Evolutionary conservation across 2,888 invertebrate genomes (phyloP), one percentile per base, ranked within the genome.

Genomic region (Andrena camellia): DNA sequence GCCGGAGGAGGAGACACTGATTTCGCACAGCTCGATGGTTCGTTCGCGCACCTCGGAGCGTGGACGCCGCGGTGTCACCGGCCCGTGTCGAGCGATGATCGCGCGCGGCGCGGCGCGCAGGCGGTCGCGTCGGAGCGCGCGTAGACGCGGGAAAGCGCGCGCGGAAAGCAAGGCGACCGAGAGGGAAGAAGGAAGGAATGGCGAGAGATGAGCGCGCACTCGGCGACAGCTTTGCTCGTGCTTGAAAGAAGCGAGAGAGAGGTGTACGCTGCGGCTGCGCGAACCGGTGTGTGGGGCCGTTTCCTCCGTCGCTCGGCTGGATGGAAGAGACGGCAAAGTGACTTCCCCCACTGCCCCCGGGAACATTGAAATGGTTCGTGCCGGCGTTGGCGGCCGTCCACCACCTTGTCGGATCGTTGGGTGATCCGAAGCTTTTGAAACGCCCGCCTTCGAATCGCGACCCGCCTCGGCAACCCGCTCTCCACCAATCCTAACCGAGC

Each of bases 261-360:
- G 91, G 91, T 91, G 92, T 90, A 92, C 93, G 91, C 87, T 92
- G 93, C 94, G 93, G 90, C 92, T 93, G 93, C 93, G 93, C 92
- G 92, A 92, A 93, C 92, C 92, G 91, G 91, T 94, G 91, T 94
- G 93, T 64, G 81, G 89, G 80, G 73, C 81, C 82, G 88, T 85
- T 87, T 81, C 84, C 66, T 72, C 68, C 71, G 59, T 57, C 77
- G 82, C 57, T 63, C 50, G 66, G 71, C 86, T 66, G 73, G 86
- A 76, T 80, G 88, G 77, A 86, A 88, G 74, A 80, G 85, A 60
- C 80, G 66, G 69, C 82, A 66, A 85, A 86, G 82, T 76, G 67
- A 83, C 60, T 86, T 73, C 86, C 86, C 79, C 86, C 82, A 83
- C 82, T 59, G 71, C 17, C 23, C 17, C 35, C 17, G 54, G 33